Conservation (phyloP, 2,797 vertebrate genomes). For the Morus bassanus region DNA sequence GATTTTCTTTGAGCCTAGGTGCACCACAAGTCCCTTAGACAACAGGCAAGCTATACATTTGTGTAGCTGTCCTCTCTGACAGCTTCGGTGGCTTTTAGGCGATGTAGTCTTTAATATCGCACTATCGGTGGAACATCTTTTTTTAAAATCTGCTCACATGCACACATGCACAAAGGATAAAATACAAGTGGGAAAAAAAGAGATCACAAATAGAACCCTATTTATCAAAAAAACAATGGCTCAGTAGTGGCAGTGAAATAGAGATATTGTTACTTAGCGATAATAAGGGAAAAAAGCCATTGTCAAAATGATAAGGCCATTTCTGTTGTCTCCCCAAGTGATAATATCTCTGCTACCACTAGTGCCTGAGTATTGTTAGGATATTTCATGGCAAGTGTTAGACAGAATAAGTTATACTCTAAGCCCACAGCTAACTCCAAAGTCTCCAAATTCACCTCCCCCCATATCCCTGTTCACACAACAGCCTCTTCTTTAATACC, state of each 20-base stretch:
- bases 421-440: constrained; percentile 49
- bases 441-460: constrained; percentile 24
- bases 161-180: constrained; percentile 18
- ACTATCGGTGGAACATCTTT: neutral
- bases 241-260: constrained; percentile 40
- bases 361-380: constrained; percentile 56
- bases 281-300: constrained; percentile 66
- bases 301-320: constrained; percentile 71
- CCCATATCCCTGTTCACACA: neutral
- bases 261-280: constrained; percentile 64
- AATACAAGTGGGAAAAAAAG: constrained; percentile 26
- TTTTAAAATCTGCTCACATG: constrained; percentile 22
- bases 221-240: constrained; percentile 63
- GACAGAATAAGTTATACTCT: constrained; percentile 59
- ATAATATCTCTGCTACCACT: constrained; percentile 63
- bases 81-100: neutral
- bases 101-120: neutral
- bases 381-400: constrained; percentile 67
- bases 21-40: neutral
- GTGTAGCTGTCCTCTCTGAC: neutral
- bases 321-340: constrained; percentile 69
- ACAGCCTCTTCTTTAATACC: constrained; percentile 41
- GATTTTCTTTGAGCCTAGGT: neutral
- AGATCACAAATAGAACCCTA: constrained; percentile 33
- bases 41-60: neutral